Base-by-base conservation (phyloP, 2,797 vertebrate species). In the Halcyon chelicuti region DNA sequence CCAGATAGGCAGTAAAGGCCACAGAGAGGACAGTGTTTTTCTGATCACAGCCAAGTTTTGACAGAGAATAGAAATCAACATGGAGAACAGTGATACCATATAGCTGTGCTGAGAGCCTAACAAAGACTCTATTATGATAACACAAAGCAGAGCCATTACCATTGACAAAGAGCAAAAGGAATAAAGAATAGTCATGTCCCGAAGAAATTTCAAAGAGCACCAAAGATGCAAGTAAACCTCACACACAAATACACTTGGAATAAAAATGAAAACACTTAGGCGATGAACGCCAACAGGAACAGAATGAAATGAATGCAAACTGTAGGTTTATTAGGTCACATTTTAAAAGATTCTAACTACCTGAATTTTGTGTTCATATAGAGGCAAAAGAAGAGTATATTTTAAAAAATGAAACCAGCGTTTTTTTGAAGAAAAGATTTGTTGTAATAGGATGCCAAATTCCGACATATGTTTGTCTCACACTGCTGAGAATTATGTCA, bases 71-170 rank as follows among this genome's bases (percentile, higher is more conserved):
- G 67, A 91, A 93, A 77, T 67, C 77, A 82, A 61, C 94, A 33
- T 83, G 85, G 57, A 94, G 83, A 96, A 44, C 61, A 88, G 75
- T 74, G 89, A 96, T 93, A 91, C 78, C 46, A 9, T 63, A 58
- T 67, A 65, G 68, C 61, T 87, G 57, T 89, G 68, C 81, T 77
- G 81, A 83, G 92, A 79, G 40, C 4, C 0, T 86, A 74, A 91
- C 86, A 95, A 91, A 94, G 81, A 21, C 52, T 49, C 79, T 35
- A 28, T 93, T 96, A 66, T 77, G 68, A 33, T 77, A 68, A 51
- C 89, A 94, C 61, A 92, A 96, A 93, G 75, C 60, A 92, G 49
- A 79, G 49, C 74, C 81, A 95, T 95, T 93, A 95, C 26, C 35
- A 29, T 39, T 0, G 2, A 95, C 72, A 93, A 91, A 91, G 78